A percentile compares a stretch with the other conserved stretches of the same genome.
Conservation (phyloP, 2,113 vertebrate genomes). For the Tyrannus savana region DNA sequence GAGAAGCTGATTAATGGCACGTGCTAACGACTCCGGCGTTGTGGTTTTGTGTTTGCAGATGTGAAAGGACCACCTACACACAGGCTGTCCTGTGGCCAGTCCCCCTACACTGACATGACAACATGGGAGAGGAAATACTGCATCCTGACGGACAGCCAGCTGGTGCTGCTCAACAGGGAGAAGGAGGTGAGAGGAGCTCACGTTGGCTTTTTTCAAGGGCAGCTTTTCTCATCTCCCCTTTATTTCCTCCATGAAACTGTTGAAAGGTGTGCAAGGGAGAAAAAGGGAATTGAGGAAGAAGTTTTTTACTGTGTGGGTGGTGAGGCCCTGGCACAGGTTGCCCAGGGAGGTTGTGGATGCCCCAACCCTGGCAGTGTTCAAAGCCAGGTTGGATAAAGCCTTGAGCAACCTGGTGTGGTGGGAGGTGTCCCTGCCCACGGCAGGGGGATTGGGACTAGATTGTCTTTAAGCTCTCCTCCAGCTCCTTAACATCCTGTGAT, state of each 20-base stretch:
- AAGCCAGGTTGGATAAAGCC: neutral
- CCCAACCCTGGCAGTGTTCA: neutral
- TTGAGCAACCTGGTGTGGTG: neutral
- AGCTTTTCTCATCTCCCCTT: neutral
- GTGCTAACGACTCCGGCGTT: neutral
- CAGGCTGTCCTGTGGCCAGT: constrained; percentile 92
- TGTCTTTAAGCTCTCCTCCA: neutral
- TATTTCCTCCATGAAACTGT: fast-evolving
- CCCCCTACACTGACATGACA: constrained; percentile 82
- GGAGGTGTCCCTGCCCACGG: neutral
- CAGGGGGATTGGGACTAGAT: neutral
- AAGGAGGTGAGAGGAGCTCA: constrained; percentile 82
- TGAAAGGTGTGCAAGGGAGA: neutral
- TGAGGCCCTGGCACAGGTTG: neutral
- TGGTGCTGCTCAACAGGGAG: constrained; percentile 90
- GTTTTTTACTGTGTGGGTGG: neutral
- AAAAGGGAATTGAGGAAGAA: neutral
- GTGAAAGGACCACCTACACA: constrained; percentile 93
- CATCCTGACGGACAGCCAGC: constrained; percentile 92
- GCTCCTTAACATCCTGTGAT: neutral
- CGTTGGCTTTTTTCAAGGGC: fast-evolving
- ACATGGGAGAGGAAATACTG: constrained; percentile 93
- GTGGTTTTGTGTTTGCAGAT: constrained; percentile 75
- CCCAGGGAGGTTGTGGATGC: neutral
- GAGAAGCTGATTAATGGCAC: neutral